Evolutionary conservation across 1,140 invertebrate species (phyloP).

Genomic region (Drosophila lacertosa): DNA sequence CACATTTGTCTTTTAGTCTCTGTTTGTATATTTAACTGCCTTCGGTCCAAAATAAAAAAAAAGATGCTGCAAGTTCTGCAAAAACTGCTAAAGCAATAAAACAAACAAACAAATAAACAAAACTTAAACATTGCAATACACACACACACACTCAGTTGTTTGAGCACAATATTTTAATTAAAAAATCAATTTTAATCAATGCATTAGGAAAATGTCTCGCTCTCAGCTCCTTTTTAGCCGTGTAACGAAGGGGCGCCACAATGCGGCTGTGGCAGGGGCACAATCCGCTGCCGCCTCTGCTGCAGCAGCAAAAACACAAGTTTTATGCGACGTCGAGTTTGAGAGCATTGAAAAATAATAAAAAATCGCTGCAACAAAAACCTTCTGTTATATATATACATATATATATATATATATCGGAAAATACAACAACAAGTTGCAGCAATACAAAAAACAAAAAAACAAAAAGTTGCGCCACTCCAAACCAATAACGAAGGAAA

Average conservation of each 20-base stretch:
- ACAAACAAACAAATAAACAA: constrained; percentile 37
- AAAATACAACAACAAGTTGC: constrained; percentile 28
- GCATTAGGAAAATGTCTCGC: constrained; percentile 83
- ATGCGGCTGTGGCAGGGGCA: not conserved
- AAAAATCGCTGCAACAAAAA: constrained; percentile 54
- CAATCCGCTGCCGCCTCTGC: constrained; percentile 42
- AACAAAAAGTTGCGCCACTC: constrained; percentile 62
- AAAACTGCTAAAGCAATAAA: constrained; percentile 20
- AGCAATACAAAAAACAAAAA: constrained; percentile 34
- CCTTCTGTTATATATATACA: constrained; percentile 58
- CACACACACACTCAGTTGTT: constrained; percentile 16
- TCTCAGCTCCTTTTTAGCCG: constrained; percentile 55
- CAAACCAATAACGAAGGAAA: constrained; percentile 82
- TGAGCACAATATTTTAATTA: constrained; percentile 78
- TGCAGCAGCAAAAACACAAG: constrained; percentile 74
- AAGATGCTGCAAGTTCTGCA: not conserved
- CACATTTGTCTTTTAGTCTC: too few species aligned
- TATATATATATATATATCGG: constrained; percentile 62
- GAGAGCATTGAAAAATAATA: constrained; percentile 81
- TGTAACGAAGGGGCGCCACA: constrained; percentile 29
- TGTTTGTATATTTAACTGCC: too few species aligned
- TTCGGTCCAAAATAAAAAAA: constrained; percentile 22
- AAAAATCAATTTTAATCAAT: constrained; percentile 84
- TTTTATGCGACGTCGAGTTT: constrained; percentile 80
- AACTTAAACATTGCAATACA: constrained; percentile 15